Evolutionary conservation across 2,888 invertebrate species (phyloP), one percentile per base, ranked within the genome.

Genomic region (Pediacus dermestoides): DNA sequence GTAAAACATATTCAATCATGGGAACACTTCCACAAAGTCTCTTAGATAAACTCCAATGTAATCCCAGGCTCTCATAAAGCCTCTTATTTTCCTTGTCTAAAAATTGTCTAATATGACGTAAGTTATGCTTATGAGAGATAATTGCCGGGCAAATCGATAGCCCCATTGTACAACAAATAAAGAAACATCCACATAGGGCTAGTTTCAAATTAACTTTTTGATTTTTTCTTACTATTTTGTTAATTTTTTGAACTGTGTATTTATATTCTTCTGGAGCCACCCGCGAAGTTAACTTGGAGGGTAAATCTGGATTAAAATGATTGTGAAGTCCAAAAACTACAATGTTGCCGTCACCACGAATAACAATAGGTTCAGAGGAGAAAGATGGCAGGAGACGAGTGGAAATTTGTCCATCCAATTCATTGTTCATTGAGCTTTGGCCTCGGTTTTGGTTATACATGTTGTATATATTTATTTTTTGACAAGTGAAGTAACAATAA

Each of bases 261-360:
- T 49, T 51, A 35, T 50, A 61, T 45, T 62, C 62, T 44, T 62
- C 61, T 2, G 60, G 57, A 1, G 62, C 60, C 12, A 60, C 25
- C 22, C 35, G 28, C 1, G 57, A 55, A 6, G 41, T 30, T 8
- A 62, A 40, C 33, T 50, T 53, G 16, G 23, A 40, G 4, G 62
- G 62, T 34, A 61, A 44, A 18, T 48, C 50, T 3, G 43, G 28
- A 26, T 44, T 47, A 31, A 58, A 61, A 32, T 52, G 52, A 35
- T 58, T 60, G 39, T 50, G 52, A 10, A 62, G 22, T 18, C 61
- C 62, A 34, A 50, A 60, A 3, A 62, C 30, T 2, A 54, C 52
- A 13, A 59, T 48, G 31, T 51, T 53, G 10, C 62, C 61, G 39
- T 57, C 52, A 11, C 57, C 53, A 33, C 46, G 45, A 13, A 59